phyloP scores from a whole-genome alignment of 2,113 vertebrate species.

The Clinocottus analis region DNA sequence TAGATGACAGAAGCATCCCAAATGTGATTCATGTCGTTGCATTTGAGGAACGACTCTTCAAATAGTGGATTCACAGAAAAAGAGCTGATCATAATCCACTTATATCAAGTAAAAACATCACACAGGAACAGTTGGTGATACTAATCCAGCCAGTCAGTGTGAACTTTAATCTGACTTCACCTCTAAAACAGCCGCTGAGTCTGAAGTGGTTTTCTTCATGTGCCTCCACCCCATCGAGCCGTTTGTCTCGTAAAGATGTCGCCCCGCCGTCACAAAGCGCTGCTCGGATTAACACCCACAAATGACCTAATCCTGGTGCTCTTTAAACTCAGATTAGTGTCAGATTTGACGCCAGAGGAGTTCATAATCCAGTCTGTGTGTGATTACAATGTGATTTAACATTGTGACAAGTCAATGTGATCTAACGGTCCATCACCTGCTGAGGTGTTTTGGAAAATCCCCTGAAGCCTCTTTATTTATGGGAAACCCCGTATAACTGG shows the following conservation, averaged over 20 bases:
- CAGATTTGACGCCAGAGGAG: not conserved
- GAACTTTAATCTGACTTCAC: not conserved
- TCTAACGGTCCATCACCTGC: not conserved
- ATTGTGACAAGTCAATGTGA: too few relatives aligned
- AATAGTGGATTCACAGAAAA: not conserved
- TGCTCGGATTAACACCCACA: too few relatives aligned
- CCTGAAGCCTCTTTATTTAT: not conserved
- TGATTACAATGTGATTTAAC: too few relatives aligned
- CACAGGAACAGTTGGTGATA: not conserved
- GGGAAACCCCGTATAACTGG: not conserved
- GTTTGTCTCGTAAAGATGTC: too few relatives aligned
- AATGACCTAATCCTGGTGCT: too few relatives aligned
- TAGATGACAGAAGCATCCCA: not conserved
- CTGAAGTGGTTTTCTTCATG: not conserved
- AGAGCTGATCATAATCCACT: not conserved
- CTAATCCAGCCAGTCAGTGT: not conserved
- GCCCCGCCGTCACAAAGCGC: too few relatives aligned
- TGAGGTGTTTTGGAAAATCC: not conserved
- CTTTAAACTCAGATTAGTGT: not conserved
- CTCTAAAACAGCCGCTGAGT: not conserved
- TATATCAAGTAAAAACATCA: not conserved
- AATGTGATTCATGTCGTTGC: not conserved
- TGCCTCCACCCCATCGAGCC: not conserved
- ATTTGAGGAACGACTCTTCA: not conserved
- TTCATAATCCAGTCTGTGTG: slow-evolving; percentile 28